Evolutionary conservation across 2,888 invertebrate genomes (phyloP), one percentile per base, ranked within the genome.

Genomic region (Pedicia rivosa): DNA sequence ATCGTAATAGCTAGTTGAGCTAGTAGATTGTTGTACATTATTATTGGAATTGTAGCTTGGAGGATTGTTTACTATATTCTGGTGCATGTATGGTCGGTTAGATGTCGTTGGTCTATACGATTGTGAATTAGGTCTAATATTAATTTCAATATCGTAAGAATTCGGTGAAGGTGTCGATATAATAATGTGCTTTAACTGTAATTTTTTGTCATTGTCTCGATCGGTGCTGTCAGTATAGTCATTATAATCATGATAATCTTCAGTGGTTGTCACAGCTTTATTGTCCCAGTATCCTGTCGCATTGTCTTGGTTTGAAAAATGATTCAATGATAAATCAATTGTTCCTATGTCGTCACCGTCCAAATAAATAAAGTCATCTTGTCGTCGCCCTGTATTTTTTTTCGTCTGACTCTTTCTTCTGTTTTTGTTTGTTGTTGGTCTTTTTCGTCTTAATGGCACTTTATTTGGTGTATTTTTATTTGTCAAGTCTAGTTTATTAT

Each of bases 61-160:
- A n/a, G n/a, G n/a, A n/a, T n/a, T n/a, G n/a, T n/a, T n/a, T n/a
- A n/a, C n/a, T n/a, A n/a, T n/a, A n/a, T n/a, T n/a, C n/a, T n/a
- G n/a, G n/a, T n/a, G n/a, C n/a, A n/a, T n/a, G n/a, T n/a, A n/a
- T n/a, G n/a, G n/a, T n/a, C n/a, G n/a, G n/a, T n/a, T n/a, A n/a
- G n/a, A n/a, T n/a, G n/a, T n/a, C n/a, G n/a, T n/a, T n/a, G n/a
- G n/a, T n/a, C n/a, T n/a, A n/a, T n/a, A n/a, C n/a, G n/a, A n/a
- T 16, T 36, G 37, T 26, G 29, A 34, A 35, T 35, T 50, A 40
- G 56, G 59, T 47, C 56, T 43, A 31, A 61, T 61, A 37, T 59
- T 61, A 5, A 61, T 61, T 46, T 61, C 61, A 22, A 61, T 61
- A 47, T 61, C 57, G 41, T 58, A 61, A 19, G 57, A 36, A 37